Base-by-base conservation (phyloP, 2,113 vertebrate genomes). In the Burhinus oedicnemus region DNA sequence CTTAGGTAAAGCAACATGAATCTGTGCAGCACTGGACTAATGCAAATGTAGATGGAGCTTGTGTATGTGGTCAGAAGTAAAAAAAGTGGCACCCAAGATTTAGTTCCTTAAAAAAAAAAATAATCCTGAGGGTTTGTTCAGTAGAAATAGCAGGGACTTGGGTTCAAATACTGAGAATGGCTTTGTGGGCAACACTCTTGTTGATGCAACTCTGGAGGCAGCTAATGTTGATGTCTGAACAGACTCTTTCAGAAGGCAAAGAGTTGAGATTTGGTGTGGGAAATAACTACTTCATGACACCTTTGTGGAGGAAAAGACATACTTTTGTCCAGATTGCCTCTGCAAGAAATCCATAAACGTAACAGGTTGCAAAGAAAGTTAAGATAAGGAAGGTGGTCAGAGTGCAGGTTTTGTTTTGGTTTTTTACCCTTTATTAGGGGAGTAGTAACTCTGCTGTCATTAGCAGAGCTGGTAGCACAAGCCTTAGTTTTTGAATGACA, bases 1-100 rank as follows among this genome's bases (percentile, higher is more conserved):
- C 40, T 40, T 85, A 91, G 86, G 86, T 52, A 87, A 94, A 97
- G 94, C 96, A 96, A 58, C 78, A 15, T 78, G 91, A 85, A 91
- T 96, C 89, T 94, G 78, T 85, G 89, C 83, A 89, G 89, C 93
- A 87, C 83, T 94, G 93, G 86, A 54, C 55, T 96, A 70, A 87
- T 94, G 93, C 68, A 79, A 57, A 94, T 55, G 58, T 74, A 91
- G 96, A 80, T 93, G 87, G 86, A 94, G 79, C 87, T 91, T 80
- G 51, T 84, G 45, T 65, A n/a, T 92, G 70, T 44, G 42, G 15
- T 69, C 52, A 77, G 74, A 90, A 96, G 47, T 65, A 61, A 45
- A 77, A 90, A 71, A 89, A 82, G 51, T 64, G 49, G 68, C 19
- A 40, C 45, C 25, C 36, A 65, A 47, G 34, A 57, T 70, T n/a